Conservation (phyloP, 2,113 vertebrate genomes). For the Setophaga coronata region DNA sequence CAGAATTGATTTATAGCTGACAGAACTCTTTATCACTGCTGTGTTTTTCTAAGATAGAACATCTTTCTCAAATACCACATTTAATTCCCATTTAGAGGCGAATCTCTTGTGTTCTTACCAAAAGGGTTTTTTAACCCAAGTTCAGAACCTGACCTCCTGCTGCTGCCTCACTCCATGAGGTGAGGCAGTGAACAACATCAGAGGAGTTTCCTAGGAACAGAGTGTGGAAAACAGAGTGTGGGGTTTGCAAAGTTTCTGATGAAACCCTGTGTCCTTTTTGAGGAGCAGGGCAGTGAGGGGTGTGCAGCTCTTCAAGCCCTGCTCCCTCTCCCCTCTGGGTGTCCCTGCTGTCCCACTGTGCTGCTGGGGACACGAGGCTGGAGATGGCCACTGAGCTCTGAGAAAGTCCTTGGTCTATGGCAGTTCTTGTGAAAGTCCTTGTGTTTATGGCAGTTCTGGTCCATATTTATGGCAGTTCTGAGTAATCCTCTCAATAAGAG, state of each 20-base stretch:
- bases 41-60: neutral
- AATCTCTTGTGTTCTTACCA: neutral
- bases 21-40: neutral
- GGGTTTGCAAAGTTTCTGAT: neutral
- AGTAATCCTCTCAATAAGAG: conserved; percentile 28
- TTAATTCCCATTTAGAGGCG: neutral
- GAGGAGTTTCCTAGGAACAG: neutral
- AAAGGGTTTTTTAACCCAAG: neutral
- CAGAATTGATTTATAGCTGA: neutral
- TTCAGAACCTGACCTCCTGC: neutral
- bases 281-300: neutral
- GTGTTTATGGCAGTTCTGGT: conserved; percentile 35
- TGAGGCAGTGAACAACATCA: neutral
- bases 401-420: conserved; percentile 25
- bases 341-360: neutral
- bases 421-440: no score
- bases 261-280: neutral
- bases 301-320: neutral
- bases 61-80: neutral
- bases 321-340: neutral
- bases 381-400: neutral
- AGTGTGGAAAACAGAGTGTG: neutral
- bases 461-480: conserved; percentile 40
- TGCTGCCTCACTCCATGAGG: neutral
- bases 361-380: conserved; percentile 17